Base-by-base conservation (phyloP, 1,140 invertebrate species). In the Penaeus chinensis region DNA sequence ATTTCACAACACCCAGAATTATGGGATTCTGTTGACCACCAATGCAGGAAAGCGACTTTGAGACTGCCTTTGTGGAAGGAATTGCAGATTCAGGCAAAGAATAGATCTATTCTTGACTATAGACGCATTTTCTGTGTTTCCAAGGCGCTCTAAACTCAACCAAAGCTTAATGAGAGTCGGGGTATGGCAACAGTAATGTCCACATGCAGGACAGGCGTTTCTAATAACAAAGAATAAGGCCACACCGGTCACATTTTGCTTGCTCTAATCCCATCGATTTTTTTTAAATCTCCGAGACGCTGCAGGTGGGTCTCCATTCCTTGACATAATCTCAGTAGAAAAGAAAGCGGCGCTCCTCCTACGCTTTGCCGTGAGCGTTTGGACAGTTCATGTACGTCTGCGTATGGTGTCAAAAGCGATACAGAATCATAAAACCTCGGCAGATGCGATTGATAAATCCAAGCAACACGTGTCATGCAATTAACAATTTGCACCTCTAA, bases 31-130 rank as follows among this genome's bases (percentile, higher is more conserved):
- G 84, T 86, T 62, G 69, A 86, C 65, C 84, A 86, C 78, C 84
- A 86, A 86, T 86, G 84, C 84, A 86, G 84, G 84, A 86, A 86
- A 86, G 84, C 84, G 84, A 86, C 84, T 86, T 86, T 78, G 78
- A 80, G 63, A n/a, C 84, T 71, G 84, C 84, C 84, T 80, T 80
- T 78, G 78, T 37, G 42, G 22, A 54, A 54, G 54, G 84, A 65
- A 86, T 80, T 86, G 77, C 77, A 79, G 62, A 47, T 86, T 79
- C 54, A 54, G 65, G 63, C 78, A 42, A 65, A 37, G 78, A 81
- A 71, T 76, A 32, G 65, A 86, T 86, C 54, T n/a, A 80, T 86
- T 32, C 32, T 42, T 24, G 32, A 27, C 63, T 11, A 65, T 32
- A 86, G 79, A 16, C 13, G 71, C 32, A 16, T 54, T 81, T 71